Evolutionary conservation across 1,140 invertebrate genomes (phyloP).

Genomic region (Anastatus disparis): DNA sequence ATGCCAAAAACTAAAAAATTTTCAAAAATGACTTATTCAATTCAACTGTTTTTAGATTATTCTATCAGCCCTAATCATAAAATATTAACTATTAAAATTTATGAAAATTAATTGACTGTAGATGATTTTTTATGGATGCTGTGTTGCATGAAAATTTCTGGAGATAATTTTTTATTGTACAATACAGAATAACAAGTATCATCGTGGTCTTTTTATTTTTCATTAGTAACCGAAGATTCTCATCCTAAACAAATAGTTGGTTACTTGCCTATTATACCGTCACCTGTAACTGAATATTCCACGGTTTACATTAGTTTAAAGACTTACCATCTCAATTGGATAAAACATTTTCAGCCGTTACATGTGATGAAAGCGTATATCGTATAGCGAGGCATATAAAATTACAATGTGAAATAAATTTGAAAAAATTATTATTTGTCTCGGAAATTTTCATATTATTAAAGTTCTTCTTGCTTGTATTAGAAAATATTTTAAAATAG

Average conservation of each 20-base stretch:
- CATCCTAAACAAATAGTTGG: constrained; percentile 6
- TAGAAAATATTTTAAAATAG: constrained; percentile 34
- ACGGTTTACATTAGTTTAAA: constrained; percentile 36
- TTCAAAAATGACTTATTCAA: not conserved
- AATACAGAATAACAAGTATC: not conserved
- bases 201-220: not conserved
- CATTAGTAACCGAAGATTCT: not conserved
- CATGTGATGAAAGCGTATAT: constrained; percentile 40
- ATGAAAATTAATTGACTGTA: not conserved
- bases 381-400: constrained; percentile 9
- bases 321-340: constrained; percentile 30
- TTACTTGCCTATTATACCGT: constrained; percentile 18
- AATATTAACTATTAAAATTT: not conserved
- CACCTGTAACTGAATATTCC: constrained; percentile 20
- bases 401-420: constrained; percentile 22
- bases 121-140: constrained; percentile 6
- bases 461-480: constrained; percentile 31
- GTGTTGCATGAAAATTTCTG: not conserved
- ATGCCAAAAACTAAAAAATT: constrained; percentile 14
- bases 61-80: not conserved
- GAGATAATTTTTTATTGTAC: not conserved
- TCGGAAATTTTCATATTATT: constrained; percentile 37
- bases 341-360: constrained; percentile 18
- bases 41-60: not conserved
- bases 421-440: constrained; percentile 18